A percentile compares a stretch with the other conserved stretches of the same genome.
Evolutionary conservation across 1,140 invertebrate species (phyloP).

Genomic region (Charaxes varanes): DNA sequence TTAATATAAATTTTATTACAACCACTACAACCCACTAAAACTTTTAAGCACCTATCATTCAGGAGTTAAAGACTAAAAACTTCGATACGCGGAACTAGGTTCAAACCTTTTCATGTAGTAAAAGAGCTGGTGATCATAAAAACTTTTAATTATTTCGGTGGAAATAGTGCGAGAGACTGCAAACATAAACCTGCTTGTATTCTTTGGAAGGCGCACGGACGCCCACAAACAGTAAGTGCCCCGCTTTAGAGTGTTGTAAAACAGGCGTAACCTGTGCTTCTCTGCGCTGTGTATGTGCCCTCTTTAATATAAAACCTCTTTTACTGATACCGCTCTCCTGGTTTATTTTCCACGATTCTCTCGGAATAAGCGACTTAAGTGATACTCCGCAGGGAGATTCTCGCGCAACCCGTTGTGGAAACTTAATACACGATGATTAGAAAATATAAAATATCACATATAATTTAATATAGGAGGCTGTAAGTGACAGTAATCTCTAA

Average conservation of each 20-base stretch:
- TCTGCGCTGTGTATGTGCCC: conserved; percentile 22
- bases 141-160: conserved; percentile 69
- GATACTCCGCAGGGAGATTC: no score
- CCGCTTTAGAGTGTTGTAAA: conserved; percentile 69
- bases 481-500: no score
- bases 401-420: no score
- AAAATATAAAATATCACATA: no score
- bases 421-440: no score
- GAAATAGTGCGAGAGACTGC: conserved; percentile 50
- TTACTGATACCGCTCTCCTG: no score
- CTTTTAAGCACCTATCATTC: no score
- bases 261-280: conserved; percentile 43
- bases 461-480: no score
- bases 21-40: no score
- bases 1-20: no score
- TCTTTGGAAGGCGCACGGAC: conserved; percentile 43
- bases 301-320: conserved; percentile 30
- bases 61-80: conserved; percentile 1
- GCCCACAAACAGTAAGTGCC: conserved; percentile 53
- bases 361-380: no score
- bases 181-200: conserved; percentile 60
- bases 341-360: no score
- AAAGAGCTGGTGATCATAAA: conserved; percentile 44
- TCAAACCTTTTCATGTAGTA: conserved; percentile 4
- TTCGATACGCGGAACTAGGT: conserved; percentile 1